Evolutionary conservation across 2,888 invertebrate genomes (phyloP).

Genomic region (Cepaea hortensis): DNA sequence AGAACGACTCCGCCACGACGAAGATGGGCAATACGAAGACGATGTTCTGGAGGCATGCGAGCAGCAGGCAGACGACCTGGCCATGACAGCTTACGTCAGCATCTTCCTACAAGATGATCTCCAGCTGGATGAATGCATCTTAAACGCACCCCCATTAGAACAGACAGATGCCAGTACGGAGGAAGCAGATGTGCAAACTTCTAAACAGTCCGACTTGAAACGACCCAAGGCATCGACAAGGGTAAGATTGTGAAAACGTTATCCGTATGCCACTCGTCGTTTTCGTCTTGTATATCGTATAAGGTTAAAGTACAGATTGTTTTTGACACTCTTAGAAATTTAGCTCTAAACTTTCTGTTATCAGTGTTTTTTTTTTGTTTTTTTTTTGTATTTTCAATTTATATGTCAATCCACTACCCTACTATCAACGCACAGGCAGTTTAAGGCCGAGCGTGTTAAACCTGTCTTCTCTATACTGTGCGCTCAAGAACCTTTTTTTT

Average conservation of each 20-base stretch:
- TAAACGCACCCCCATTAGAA: constrained; percentile 1
- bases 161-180: not conserved
- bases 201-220: not conserved
- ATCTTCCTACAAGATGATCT: constrained; percentile 50
- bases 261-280: too few relatives aligned
- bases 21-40: not conserved
- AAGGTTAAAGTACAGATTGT: too few relatives aligned
- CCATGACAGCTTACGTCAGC: constrained; percentile 47
- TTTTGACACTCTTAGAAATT: too few relatives aligned
- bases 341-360: too few relatives aligned
- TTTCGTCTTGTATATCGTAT: too few relatives aligned
- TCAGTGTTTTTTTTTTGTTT: too few relatives aligned
- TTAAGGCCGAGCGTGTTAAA: too few relatives aligned
- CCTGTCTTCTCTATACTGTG: too few relatives aligned
- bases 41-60: not conserved
- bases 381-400: too few relatives aligned
- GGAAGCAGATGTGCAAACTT: not conserved
- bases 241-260: not conserved
- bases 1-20: not conserved
- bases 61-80: constrained; percentile 11
- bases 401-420: too few relatives aligned
- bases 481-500: too few relatives aligned
- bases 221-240: not conserved
- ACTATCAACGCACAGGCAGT: too few relatives aligned
- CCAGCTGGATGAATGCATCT: constrained; percentile 29